Evolutionary conservation across 2,113 vertebrate species (phyloP).

Genomic region (Tiliqua scincoides): DNA sequence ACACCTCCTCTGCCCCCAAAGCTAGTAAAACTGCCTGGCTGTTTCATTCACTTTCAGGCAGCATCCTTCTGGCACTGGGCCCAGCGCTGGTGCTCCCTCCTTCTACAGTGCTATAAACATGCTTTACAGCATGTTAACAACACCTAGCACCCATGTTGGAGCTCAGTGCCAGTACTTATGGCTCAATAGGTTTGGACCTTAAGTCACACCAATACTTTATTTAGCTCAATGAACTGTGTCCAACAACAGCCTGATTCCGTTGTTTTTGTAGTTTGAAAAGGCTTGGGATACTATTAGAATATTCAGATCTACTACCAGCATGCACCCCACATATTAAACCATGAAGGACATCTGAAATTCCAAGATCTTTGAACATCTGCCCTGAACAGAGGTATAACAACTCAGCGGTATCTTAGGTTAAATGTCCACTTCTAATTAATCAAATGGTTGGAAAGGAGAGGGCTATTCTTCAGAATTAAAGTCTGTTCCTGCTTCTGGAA

Average conservation of each 20-base stretch:
- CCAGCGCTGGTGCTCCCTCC: too few relatives aligned
- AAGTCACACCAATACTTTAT: background rate
- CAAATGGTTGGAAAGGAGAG: background rate
- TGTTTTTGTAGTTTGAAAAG: background rate
- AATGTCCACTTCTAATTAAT: background rate
- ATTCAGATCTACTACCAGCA: too few relatives aligned
- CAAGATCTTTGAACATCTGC: background rate
- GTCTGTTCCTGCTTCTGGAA: too few relatives aligned
- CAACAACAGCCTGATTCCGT: background rate
- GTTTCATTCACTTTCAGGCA: too few relatives aligned
- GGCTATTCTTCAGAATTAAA: background rate
- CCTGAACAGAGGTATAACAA: background rate
- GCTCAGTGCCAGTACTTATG: too few relatives aligned
- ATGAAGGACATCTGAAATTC: background rate
- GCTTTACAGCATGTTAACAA: too few relatives aligned
- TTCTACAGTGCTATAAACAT: too few relatives aligned
- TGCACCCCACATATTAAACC: background rate
- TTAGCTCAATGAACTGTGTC: background rate
- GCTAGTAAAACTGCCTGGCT: too few relatives aligned
- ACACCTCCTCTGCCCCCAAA: too few relatives aligned
- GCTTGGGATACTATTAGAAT: background rate
- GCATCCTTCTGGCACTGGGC: too few relatives aligned
- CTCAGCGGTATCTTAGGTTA: background rate
- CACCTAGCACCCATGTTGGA: too few relatives aligned
- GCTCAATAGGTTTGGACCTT: too few relatives aligned